These are phyloP conservation scores for Phenganax stokvisi DNA, from an alignment of 92 coral and sea anemone species.

Conservation along the genomic window DNA sequence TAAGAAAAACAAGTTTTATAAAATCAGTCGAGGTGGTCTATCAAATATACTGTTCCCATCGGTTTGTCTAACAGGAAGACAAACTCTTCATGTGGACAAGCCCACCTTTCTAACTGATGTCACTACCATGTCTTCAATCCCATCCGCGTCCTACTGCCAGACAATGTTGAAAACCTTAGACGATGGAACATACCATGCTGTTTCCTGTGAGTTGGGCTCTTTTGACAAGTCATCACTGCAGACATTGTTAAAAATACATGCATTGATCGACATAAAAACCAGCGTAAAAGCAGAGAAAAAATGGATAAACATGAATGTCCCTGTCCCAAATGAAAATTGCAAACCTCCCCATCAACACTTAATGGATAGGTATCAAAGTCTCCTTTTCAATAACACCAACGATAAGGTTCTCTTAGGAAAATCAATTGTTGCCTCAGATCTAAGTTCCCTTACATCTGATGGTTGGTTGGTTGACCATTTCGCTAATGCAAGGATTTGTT, in stretches of 20 bases:
- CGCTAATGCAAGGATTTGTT: conserved; percentile 38
- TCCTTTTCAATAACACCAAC: conserved; percentile 21
- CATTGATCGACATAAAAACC: conserved; percentile 24
- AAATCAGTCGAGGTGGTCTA: neutral
- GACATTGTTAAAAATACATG: conserved; percentile 1
- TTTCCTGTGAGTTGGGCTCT: conserved; percentile 6
- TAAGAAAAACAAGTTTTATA: neutral
- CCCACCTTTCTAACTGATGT: neutral
- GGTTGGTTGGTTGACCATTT: conserved; percentile 44
- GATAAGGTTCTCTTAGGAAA: conserved; percentile 25
- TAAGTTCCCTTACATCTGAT: conserved; percentile 43
- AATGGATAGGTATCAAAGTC: conserved; percentile 32
- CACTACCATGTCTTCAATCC: neutral
- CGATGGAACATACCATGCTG: neutral
- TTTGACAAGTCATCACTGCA: conserved; percentile 2
- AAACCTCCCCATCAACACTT: conserved; percentile 16
- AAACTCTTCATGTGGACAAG: neutral
- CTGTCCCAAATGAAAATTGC: conserved; percentile 39
- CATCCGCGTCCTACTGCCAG: neutral
- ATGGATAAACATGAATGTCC: conserved; percentile 32
- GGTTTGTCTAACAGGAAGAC: neutral
- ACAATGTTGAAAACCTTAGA: neutral
- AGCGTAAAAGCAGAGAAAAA: conserved; percentile 29
- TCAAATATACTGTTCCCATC: neutral
- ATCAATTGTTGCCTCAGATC: conserved; percentile 39